Conservation (phyloP, 1,140 invertebrate species). For the Drepana arcuata region DNA sequence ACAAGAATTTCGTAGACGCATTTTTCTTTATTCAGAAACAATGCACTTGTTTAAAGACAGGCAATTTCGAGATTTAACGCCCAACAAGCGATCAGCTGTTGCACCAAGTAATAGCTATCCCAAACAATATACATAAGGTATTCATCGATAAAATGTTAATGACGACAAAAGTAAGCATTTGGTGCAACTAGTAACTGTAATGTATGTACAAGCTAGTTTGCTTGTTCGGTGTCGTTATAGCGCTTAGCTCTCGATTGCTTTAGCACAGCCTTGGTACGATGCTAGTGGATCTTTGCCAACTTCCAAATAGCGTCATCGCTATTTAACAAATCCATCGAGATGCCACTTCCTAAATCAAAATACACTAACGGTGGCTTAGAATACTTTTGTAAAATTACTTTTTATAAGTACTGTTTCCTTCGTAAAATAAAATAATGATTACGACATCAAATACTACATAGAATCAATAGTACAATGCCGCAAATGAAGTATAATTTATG, state of each 20-base stretch:
- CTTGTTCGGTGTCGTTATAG: too few relatives aligned
- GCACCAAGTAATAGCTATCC: conserved; percentile 20
- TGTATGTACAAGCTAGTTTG: too few relatives aligned
- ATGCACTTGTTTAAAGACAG: conserved; percentile 34
- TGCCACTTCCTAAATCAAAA: conserved; percentile 1
- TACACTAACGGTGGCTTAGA: conserved; percentile 25
- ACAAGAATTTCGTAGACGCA: too few relatives aligned
- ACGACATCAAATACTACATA: conserved; percentile 20
- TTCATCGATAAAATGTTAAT: conserved; percentile 2
- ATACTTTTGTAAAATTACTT: conserved; percentile 32
- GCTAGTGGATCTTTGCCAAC: conserved; percentile 34
- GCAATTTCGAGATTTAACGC: conserved; percentile 36
- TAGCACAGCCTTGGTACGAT: conserved; percentile 52
- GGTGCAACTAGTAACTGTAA: background rate
- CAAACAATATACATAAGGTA: conserved; percentile 9
- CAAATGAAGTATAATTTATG: too few relatives aligned
- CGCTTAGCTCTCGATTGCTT: conserved; percentile 29
- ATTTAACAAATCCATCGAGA: conserved; percentile 11
- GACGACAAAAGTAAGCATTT: background rate
- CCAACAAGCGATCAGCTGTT: conserved; percentile 17
- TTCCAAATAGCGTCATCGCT: conserved; percentile 22
- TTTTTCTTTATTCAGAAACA: conserved; percentile 49
- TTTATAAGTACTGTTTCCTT: conserved; percentile 21
- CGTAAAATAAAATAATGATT: conserved; percentile 16
- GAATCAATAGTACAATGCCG: conserved; percentile 12